Percentiles rank a stretch among this genome's conserved stretches.
Conservation (phyloP, 2,797 vertebrate species). For the Hyperoplus lanceolatus region DNA sequence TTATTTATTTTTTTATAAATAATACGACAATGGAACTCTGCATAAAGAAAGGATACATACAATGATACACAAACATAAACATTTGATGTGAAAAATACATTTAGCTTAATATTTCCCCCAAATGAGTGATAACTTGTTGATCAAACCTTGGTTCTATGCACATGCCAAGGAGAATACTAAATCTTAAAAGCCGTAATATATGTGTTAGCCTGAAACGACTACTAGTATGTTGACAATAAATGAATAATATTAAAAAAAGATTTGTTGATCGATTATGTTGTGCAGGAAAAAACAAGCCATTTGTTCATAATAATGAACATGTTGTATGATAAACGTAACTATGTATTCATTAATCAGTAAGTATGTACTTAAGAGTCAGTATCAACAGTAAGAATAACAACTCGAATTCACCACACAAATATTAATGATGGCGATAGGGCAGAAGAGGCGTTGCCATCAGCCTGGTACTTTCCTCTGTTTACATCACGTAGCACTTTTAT, state of each 20-base stretch:
- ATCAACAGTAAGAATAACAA: not conserved
- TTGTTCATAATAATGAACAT: not conserved
- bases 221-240: not conserved
- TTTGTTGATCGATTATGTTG: not conserved
- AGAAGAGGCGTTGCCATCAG: constrained; percentile 47
- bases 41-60: not conserved
- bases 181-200: not conserved
- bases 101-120: not conserved
- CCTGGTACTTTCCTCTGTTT: constrained; percentile 58
- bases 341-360: not conserved
- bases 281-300: not conserved
- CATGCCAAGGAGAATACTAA: not conserved
- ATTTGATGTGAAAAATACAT: not conserved
- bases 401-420: constrained; percentile 1
- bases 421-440: constrained; percentile 4
- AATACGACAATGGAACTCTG: not conserved
- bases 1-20: rapidly evolving
- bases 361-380: too few relatives aligned
- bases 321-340: not conserved
- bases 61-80: not conserved
- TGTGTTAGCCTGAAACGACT: not conserved
- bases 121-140: not conserved
- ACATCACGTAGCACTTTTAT: constrained; percentile 24
- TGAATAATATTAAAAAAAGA: not conserved
- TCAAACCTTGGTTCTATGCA: not conserved